These are phyloP conservation scores for Clarias batrachus DNA, from an alignment of 2,113 vertebrate genomes.

Conservation along the genomic window DNA sequence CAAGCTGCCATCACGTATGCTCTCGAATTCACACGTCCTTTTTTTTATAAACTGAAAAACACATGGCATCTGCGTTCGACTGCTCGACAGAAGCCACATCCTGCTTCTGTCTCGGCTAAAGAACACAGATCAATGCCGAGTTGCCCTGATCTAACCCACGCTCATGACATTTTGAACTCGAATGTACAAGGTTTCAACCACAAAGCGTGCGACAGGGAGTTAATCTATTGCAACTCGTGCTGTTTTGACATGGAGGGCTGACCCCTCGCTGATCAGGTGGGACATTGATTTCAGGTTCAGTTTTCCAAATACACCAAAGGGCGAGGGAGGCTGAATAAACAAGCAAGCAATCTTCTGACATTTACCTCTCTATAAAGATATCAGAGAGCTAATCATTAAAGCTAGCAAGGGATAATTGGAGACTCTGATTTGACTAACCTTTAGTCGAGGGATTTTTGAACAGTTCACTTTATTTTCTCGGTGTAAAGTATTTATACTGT, in stretches of 20 bases:
- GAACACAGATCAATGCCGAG: slow-evolving; percentile 63
- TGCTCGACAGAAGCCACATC: slow-evolving; percentile 12
- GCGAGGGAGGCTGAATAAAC: slow-evolving; percentile 52
- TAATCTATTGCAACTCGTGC: slow-evolving; percentile 43
- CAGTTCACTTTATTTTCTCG: neutral
- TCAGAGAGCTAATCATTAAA: neutral
- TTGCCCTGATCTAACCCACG: slow-evolving; percentile 38
- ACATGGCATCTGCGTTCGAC: neutral
- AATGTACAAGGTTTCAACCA: slow-evolving; percentile 59
- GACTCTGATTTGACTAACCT: neutral
- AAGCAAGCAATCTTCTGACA: slow-evolving; percentile 35
- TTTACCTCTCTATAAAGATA: slow-evolving; percentile 13
- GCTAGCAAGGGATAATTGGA: slow-evolving; percentile 12
- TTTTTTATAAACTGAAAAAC: neutral
- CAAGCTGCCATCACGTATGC: neutral
- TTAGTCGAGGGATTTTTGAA: neutral
- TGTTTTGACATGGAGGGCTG: slow-evolving; percentile 63
- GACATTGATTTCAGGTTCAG: slow-evolving; percentile 61
- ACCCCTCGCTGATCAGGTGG: slow-evolving; percentile 45
- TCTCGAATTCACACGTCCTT: neutral
- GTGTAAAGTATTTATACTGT: neutral
- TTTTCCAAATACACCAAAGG: slow-evolving; percentile 60
- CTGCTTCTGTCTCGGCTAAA: slow-evolving; percentile 25
- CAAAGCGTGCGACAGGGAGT: slow-evolving; percentile 53
- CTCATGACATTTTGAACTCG: slow-evolving; percentile 59